Conservation (phyloP, 2,888 invertebrate species). For the Noctua janthina region DNA sequence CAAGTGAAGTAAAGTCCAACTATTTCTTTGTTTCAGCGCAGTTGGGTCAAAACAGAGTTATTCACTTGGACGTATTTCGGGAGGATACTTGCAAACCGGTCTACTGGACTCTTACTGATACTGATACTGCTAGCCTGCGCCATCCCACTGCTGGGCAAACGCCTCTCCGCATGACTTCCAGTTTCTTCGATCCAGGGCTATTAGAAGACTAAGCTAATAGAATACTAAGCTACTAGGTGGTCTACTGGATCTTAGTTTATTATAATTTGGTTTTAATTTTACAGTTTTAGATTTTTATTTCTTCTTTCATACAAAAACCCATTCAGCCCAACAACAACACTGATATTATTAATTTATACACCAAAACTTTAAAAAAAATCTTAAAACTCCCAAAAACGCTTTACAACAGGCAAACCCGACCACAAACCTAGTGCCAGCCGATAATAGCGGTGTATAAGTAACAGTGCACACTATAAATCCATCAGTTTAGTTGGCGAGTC, state of each 20-base stretch:
- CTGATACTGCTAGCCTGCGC: too few species aligned
- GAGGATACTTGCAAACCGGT: neutral
- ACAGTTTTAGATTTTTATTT: neutral
- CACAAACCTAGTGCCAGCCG: slow-evolving; percentile 43
- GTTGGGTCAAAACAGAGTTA: neutral
- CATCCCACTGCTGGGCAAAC: too few species aligned
- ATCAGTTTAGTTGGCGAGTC: slow-evolving; percentile 74
- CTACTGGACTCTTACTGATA: too few species aligned
- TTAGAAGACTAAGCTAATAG: too few species aligned
- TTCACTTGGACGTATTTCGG: neutral
- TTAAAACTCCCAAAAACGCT: neutral
- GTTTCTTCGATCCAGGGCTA: too few species aligned
- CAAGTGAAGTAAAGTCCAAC: neutral
- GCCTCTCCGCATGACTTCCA: too few species aligned
- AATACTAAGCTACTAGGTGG: too few species aligned
- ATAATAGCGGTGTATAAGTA: slow-evolving; percentile 74
- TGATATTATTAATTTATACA: neutral
- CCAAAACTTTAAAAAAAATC: neutral
- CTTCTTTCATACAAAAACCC: neutral
- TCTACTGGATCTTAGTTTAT: neutral
- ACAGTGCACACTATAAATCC: slow-evolving; percentile 79
- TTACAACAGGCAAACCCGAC: slow-evolving; percentile 34
- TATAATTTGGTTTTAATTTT: neutral
- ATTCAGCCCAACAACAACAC: neutral
- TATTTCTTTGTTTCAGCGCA: neutral